Evolutionary conservation across 92 coral and sea anemone genomes (phyloP).

Genomic region (Virgularia gustaviana): DNA sequence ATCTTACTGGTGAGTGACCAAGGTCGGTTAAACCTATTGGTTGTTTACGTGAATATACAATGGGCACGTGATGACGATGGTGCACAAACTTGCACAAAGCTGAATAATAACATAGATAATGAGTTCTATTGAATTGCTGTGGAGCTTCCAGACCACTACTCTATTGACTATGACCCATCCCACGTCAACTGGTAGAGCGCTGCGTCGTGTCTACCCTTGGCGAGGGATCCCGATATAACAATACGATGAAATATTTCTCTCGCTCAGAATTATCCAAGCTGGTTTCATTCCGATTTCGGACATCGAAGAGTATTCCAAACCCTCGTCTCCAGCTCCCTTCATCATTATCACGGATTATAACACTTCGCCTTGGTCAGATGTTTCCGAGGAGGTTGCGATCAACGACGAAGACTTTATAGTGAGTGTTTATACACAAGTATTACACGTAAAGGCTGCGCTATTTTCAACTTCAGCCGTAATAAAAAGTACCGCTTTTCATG

Average conservation of each 20-base stretch:
- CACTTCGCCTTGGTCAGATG: conserved; percentile 31
- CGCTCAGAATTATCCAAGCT: conserved; percentile 9
- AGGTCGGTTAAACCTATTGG: too few relatives aligned
- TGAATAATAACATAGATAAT: too few relatives aligned
- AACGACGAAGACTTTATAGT: conserved; percentile 34
- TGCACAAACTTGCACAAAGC: too few relatives aligned
- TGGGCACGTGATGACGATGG: too few relatives aligned
- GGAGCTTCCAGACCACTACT: too few relatives aligned
- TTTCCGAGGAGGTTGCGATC: conserved; percentile 38
- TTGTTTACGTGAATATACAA: too few relatives aligned
- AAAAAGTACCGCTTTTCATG: too few relatives aligned
- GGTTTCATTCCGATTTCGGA: conserved; percentile 27
- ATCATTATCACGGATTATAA: conserved; percentile 28
- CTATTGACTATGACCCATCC: too few relatives aligned
- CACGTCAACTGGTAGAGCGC: background rate
- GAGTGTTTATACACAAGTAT: background rate
- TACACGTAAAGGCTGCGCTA: background rate
- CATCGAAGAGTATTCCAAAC: conserved; percentile 10
- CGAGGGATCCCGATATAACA: background rate
- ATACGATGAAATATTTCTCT: background rate
- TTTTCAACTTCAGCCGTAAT: too few relatives aligned
- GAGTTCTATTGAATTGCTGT: too few relatives aligned
- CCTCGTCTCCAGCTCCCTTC: conserved; percentile 29
- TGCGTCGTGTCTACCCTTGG: background rate
- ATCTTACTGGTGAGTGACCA: too few relatives aligned